Evolutionary conservation across 2,888 invertebrate species (phyloP), one percentile per base, ranked within the genome.

Genomic region (Bhutanitis thaidina): DNA sequence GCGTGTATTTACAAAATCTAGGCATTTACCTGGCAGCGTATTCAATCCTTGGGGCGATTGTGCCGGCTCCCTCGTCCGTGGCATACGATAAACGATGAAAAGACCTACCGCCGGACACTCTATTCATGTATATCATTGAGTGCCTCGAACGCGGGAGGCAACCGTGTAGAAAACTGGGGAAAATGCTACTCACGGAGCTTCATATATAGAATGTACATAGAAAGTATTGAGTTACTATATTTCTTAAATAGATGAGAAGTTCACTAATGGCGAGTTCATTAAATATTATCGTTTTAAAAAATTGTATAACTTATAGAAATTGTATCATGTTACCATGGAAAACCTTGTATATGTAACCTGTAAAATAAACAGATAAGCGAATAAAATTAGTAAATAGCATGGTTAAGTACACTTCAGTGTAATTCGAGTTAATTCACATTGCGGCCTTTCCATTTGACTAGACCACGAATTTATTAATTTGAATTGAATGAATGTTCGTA

Each of bases 91-190:
- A 77, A 74, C 79, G 71, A 64, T 84, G 81, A 84, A 85, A 79
- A 77, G 78, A 77, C 69, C 65, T 61, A 67, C 65, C 64, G 62
- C 77, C 72, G 85, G 86, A 84, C 85, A 85, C 75, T 80, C 76
- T 69, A 82, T 79, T 83, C 82, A 79, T 77, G 80, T 76, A 74
- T 77, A 77, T 77, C 77, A 81, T 76, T 78, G 77, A 81, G 74
- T 69, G 62, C 59, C 51, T 52, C 60, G 52, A 52, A 50, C 58
- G 51, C 63, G 60, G 53, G 62, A 69, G 71, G 72, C 70, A 76
- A 74, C 74, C 71, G 71, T 67, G 76, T 69, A 74, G 74, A 75
- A 80, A 77, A 75, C 72, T 63, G 65, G 62, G 67, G 57, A 60
- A 65, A 58, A 52, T 43, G 14, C 51, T 13, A 1, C 38, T 47